Evolutionary conservation across 2,797 vertebrate species (phyloP).

Genomic region (Hippocampus kuda): DNA sequence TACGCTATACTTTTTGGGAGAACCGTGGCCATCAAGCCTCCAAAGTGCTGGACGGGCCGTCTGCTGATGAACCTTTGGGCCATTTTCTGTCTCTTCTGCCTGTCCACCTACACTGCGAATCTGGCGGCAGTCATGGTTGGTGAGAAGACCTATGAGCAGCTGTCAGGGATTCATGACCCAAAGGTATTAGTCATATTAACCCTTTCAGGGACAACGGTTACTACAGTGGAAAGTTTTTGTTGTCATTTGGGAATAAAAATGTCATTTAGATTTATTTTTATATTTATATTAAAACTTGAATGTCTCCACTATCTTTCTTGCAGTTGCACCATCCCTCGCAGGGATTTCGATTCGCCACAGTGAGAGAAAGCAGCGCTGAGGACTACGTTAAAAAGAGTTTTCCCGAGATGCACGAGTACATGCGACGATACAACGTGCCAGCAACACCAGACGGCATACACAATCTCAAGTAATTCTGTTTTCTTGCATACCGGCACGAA

Average conservation of each 20-base stretch:
- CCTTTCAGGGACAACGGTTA: no score
- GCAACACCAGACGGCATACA: conserved; percentile 86
- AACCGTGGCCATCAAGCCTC: conserved; percentile 91
- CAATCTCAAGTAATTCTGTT: conserved; percentile 80
- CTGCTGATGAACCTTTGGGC: conserved; percentile 99
- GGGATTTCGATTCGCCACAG: conserved; percentile 94
- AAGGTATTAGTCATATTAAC: conserved; percentile 70
- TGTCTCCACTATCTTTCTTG: conserved; percentile 25
- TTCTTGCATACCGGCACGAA: conserved; percentile 1
- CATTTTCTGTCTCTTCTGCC: conserved; percentile 96
- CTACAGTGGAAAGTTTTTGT: no score
- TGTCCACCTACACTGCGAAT: conserved; percentile 96
- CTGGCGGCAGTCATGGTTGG: conserved; percentile 98
- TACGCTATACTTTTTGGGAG: conserved; percentile 94
- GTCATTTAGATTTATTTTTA: no score
- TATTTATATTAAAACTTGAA: conserved; percentile 1
- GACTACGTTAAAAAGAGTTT: conserved; percentile 97
- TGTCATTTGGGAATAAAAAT: no score
- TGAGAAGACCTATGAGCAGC: conserved; percentile 95
- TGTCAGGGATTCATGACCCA: conserved; percentile 97
- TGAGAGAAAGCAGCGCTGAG: conserved; percentile 93
- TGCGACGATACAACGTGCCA: conserved; percentile 92
- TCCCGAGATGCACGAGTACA: conserved; percentile 98
- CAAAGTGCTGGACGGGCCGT: conserved; percentile 96
- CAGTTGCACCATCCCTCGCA: conserved; percentile 97